A percentile compares a stretch with the other conserved stretches of the same genome.
These are phyloP conservation scores for Clusia tigrina DNA, from an alignment of 2,888 invertebrate genomes.

Conservation along the genomic window DNA sequence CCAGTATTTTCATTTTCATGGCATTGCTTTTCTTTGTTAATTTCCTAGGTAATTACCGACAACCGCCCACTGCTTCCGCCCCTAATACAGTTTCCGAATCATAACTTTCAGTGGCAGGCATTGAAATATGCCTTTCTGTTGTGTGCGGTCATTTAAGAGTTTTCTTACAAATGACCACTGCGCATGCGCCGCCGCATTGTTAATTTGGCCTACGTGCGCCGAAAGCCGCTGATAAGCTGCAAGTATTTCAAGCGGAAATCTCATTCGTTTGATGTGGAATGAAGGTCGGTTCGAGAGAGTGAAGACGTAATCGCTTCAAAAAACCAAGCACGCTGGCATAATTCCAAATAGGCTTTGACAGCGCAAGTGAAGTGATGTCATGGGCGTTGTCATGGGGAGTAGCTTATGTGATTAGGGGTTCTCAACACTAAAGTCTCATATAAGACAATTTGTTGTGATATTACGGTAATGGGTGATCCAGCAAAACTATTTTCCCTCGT, in stretches of 20 bases:
- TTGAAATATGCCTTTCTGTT: background rate
- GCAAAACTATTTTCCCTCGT: too few relatives aligned
- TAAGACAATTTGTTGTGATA: too few relatives aligned
- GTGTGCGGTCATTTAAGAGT: background rate
- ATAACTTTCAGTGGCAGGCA: background rate
- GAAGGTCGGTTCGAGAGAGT: conserved; percentile 1
- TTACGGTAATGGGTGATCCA: too few relatives aligned
- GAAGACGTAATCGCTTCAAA: too few relatives aligned
- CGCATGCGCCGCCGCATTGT: background rate
- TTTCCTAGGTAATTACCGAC: too few relatives aligned
- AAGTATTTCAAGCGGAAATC: background rate
- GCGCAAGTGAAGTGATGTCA: too few relatives aligned
- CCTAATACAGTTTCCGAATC: background rate
- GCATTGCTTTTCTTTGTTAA: conserved; percentile 1
- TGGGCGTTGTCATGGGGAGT: too few relatives aligned
- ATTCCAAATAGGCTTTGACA: too few relatives aligned
- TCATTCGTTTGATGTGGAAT: background rate
- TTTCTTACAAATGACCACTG: background rate
- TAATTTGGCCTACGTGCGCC: background rate
- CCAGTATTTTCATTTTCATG: background rate
- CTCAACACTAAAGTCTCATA: too few relatives aligned
- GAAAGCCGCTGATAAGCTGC: background rate
- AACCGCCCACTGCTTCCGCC: too few relatives aligned
- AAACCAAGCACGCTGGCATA: too few relatives aligned
- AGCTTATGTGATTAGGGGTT: too few relatives aligned